Evolutionary conservation across 2,888 invertebrate species (phyloP).

Genomic region (Eurytoma californica): DNA sequence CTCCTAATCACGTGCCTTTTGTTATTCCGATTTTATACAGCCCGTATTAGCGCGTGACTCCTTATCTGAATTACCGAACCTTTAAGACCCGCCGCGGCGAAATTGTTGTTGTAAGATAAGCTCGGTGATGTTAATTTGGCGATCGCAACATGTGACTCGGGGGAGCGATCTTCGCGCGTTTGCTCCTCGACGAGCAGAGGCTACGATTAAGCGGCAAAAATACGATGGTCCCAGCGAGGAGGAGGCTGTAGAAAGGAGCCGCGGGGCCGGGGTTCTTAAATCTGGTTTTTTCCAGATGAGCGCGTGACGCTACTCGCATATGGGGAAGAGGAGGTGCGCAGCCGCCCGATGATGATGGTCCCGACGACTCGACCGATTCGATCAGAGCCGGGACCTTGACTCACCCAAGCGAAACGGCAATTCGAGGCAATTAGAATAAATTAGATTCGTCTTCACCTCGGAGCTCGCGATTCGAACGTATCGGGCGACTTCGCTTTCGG

Average conservation of each 20-base stretch:
- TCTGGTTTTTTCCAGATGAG: conserved; percentile 17
- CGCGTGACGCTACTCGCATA: neutral
- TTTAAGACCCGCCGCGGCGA: too few species aligned
- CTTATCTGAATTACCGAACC: too few species aligned
- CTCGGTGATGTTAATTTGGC: too few species aligned
- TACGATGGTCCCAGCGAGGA: neutral
- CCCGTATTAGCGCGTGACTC: too few species aligned
- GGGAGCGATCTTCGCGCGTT: too few species aligned
- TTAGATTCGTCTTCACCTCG: conserved; percentile 25
- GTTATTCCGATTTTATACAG: too few species aligned
- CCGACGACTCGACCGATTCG: conserved; percentile 34
- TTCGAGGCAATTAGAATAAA: conserved; percentile 49
- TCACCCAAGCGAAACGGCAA: conserved; percentile 16
- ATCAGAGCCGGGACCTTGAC: conserved; percentile 34
- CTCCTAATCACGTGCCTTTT: too few species aligned
- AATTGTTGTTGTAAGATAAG: too few species aligned
- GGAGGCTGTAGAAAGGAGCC: neutral
- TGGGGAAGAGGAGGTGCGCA: conserved; percentile 1
- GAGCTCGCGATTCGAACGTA: neutral
- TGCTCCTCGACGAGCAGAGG: too few species aligned
- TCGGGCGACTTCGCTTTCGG: too few species aligned
- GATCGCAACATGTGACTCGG: too few species aligned
- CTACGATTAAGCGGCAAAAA: too few species aligned
- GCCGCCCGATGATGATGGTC: conserved; percentile 2
- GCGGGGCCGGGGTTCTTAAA: neutral